A percentile compares a stretch with the other conserved stretches of the same genome.
phyloP scores from a whole-genome alignment of 2,113 vertebrate species.

The Leptosomus discolor region DNA sequence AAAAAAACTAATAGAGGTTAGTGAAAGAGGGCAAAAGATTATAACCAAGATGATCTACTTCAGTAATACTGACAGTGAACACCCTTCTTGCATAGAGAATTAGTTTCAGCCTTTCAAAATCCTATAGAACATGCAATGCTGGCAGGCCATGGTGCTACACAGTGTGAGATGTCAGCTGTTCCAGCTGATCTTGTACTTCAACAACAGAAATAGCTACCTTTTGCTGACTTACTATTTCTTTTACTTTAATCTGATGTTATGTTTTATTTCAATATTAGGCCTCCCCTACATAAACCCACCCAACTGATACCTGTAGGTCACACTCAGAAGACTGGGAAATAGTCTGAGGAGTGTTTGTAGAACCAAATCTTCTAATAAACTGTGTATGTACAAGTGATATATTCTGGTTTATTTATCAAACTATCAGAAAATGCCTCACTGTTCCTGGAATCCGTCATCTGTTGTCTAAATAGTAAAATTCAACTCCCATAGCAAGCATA shows the following conservation, averaged over 20 bases:
- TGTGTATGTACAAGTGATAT: neutral
- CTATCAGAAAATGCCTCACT: neutral
- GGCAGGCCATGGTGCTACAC: neutral
- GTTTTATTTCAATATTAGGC: neutral
- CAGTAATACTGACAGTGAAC: neutral
- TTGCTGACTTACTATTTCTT: neutral
- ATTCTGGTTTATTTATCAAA: neutral
- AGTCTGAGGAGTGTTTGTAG: neutral
- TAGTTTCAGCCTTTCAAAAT: neutral
- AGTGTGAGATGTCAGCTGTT: neutral
- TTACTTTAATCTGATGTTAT: neutral
- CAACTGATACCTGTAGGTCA: neutral
- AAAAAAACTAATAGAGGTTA: neutral
- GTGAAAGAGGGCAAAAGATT: neutral
- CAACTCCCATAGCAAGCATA: neutral
- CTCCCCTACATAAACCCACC: neutral
- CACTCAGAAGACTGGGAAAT: neutral
- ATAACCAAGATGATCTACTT: neutral
- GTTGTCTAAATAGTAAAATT: neutral
- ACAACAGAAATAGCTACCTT: neutral
- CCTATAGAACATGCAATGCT: neutral
- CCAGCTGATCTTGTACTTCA: neutral
- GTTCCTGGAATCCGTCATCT: neutral
- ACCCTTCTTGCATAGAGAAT: neutral
- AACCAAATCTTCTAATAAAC: neutral